A percentile compares a stretch with the other conserved stretches of the same genome.
Conservation (phyloP, 2,113 vertebrate species). For the Sander vitreus region DNA sequence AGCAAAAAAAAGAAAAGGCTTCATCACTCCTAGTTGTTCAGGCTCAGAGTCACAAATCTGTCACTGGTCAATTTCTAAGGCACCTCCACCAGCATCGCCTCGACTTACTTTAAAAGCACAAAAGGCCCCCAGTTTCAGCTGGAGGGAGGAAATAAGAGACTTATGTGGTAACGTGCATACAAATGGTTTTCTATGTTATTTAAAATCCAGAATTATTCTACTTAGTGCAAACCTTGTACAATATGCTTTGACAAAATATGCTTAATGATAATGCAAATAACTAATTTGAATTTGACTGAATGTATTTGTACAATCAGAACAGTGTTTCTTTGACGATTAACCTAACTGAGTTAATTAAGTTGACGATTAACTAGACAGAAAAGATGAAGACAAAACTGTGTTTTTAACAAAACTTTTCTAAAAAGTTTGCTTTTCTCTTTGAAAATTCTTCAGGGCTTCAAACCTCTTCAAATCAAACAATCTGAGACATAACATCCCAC, state of each 20-base stretch:
- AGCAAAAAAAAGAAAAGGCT: background rate
- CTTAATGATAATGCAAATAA: background rate
- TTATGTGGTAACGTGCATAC: constrained; percentile 6
- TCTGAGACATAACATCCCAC: background rate
- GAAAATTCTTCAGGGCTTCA: too few species aligned
- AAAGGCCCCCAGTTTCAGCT: constrained; percentile 45
- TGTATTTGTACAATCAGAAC: too few species aligned
- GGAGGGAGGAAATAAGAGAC: constrained; percentile 34
- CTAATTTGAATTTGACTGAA: background rate
- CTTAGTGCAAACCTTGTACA: background rate
- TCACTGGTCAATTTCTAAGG: constrained; percentile 69
- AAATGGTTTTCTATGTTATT: background rate
- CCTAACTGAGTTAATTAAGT: too few species aligned
- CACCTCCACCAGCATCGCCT: constrained; percentile 58
- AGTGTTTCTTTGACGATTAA: too few species aligned
- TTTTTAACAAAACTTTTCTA: too few species aligned
- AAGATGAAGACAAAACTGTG: too few species aligned
- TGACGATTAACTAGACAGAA: too few species aligned
- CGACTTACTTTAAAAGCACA: constrained; percentile 52
- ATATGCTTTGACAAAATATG: background rate
- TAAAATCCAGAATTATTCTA: background rate
- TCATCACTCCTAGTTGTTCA: constrained; percentile 27
- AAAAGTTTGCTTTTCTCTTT: too few species aligned
- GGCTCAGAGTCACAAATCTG: constrained; percentile 69
- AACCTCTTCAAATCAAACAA: background rate